Conservation (phyloP, 2,113 vertebrate genomes). For the Erpornis zantholeuca region DNA sequence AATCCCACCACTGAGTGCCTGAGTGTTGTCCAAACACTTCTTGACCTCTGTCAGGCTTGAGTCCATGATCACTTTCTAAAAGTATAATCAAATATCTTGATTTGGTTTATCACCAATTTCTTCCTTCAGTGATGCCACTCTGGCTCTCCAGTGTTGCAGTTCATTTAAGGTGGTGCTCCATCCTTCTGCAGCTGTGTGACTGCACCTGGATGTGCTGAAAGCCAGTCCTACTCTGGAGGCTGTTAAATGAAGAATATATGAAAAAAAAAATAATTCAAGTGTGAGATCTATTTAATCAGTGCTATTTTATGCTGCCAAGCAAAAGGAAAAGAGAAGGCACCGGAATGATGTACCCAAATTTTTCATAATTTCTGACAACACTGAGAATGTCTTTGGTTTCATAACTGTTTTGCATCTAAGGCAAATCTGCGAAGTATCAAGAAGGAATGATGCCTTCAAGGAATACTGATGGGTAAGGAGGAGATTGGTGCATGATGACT, state of each 20-base stretch:
- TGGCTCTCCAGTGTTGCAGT: not conserved
- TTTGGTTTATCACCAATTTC: not conserved
- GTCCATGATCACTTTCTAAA: not conserved
- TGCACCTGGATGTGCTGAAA: not conserved
- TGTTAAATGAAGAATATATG: not conserved
- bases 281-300: not conserved
- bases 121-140: not conserved
- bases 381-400: not conserved
- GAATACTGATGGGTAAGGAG: not conserved
- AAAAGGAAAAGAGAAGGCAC: not conserved
- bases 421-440: not conserved
- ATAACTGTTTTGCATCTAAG: not conserved
- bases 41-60: not conserved
- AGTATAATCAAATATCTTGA: not conserved
- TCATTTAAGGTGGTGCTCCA: not conserved
- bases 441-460: not conserved
- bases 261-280: not conserved
- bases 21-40: not conserved
- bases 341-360: not conserved
- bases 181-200: not conserved
- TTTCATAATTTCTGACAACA: not conserved
- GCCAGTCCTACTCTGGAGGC: not conserved
- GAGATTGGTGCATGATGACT: not conserved
- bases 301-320: not conserved
- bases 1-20: accelerated